Base-by-base conservation (phyloP, 1,140 invertebrate genomes). In the Stratiolaelaps scimitus region DNA sequence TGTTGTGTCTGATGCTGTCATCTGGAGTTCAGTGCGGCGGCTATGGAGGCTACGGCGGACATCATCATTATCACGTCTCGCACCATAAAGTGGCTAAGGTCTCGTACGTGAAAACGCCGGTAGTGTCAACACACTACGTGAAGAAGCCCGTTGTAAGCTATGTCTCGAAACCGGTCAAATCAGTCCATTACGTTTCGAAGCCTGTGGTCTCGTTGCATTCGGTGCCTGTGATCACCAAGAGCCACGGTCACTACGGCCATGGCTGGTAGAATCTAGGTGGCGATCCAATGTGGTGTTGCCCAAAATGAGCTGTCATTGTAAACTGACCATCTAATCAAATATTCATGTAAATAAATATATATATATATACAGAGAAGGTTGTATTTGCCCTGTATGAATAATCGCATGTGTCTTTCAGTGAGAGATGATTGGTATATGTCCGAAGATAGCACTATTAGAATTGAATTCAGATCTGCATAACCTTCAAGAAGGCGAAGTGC, bases 131-230 rank as follows among this genome's bases (percentile, higher is more conserved):
- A 23, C 53, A 60, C 23, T 60, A 60, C 53, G 53, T 60, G 26
- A 60, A 60, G 53, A 60, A 60, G 53, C 53, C 53, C 2, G 53
- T 60, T 23, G 53, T 60, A 15, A 60, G 53, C 53, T 60, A 60
- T 23, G 10, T 60, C 53, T 34, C 26, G 13, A 60, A 60, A 10
- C 53, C 53, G 23, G 23, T 60, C 17, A 60, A 60, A 34, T 60
- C 53, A 15, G 10, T 60, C 23, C 53, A 60, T 23, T 60, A 60
- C 53, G 53, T 20, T 1, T 60, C 53, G 10, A 60, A 60, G 10
- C 53, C 53, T 5, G 23, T 60, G 1, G 15, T 60, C 1, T 60
- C 53, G 1, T 34, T 20, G 2, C 53, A 60, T 34, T 60, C 53
- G 15, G 53, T 60, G 17, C 53, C 53, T 15, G 53, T 60, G 53